Evolutionary conservation across 2,797 vertebrate genomes (phyloP).

Genomic region (Miichthys miiuy): DNA sequence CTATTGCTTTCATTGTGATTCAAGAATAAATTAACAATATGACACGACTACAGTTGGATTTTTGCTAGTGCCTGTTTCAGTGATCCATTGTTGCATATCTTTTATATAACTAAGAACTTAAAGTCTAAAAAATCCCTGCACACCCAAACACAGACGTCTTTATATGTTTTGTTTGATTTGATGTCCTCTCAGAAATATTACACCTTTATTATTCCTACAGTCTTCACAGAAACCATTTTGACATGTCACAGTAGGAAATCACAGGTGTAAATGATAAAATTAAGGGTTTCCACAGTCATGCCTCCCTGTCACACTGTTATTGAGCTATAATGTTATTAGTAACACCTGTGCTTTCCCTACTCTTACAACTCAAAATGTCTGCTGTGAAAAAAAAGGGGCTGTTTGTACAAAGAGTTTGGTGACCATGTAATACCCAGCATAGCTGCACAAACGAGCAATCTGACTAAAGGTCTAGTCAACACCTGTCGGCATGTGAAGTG

Average conservation of each 20-base stretch:
- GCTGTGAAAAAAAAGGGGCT: neutral
- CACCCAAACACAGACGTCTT: neutral
- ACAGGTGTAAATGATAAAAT: neutral
- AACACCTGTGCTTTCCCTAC: conserved; percentile 9
- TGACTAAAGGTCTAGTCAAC: conserved; percentile 9
- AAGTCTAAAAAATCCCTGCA: neutral
- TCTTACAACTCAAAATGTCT: neutral
- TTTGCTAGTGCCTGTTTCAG: neutral
- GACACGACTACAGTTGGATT: neutral
- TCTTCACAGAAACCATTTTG: neutral
- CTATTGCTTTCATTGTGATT: neutral
- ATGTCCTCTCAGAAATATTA: conserved; percentile 8
- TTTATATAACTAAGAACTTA: neutral
- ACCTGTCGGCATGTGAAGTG: neutral
- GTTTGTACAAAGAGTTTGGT: conserved; percentile 9
- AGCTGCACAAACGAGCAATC: conserved; percentile 5
- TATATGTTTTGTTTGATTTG: neutral
- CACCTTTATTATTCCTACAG: neutral
- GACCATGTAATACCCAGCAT: neutral
- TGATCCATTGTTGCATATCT: neutral
- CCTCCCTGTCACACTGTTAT: conserved; percentile 8
- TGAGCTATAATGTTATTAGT: conserved; percentile 7
- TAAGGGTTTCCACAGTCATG: neutral
- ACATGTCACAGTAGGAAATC: neutral
- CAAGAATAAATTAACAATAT: neutral